A percentile compares a stretch with the other conserved stretches of the same genome.
phyloP scores from a whole-genome alignment of 2,113 vertebrate genomes.

The Charadrius vociferus region DNA sequence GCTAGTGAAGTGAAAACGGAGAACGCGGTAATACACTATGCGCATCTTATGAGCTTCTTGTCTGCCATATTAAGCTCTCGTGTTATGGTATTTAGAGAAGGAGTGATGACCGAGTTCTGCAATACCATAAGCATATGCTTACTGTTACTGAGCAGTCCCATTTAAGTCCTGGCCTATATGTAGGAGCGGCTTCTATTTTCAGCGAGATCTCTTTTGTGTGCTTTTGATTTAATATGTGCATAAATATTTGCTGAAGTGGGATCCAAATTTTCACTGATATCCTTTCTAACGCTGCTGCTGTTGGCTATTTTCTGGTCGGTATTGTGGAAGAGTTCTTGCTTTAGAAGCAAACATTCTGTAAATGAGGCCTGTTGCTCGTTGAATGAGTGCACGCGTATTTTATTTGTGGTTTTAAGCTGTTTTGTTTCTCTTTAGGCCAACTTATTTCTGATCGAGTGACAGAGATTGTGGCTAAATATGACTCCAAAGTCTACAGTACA shows the following conservation, averaged over 20 bases:
- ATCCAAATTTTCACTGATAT: background rate
- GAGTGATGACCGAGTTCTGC: background rate
- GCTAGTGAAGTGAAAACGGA: background rate
- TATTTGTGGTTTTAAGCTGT: background rate
- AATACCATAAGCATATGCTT: no score
- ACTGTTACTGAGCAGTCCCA: background rate
- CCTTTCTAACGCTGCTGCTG: background rate
- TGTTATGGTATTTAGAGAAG: background rate
- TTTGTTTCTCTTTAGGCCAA: constrained; percentile 79
- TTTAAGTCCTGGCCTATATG: background rate
- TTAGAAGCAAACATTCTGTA: background rate
- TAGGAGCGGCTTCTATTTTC: background rate
- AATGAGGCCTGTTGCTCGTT: background rate
- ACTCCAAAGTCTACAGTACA: constrained; percentile 70
- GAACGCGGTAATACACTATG: accelerated
- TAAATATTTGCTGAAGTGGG: background rate
- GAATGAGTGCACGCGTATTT: background rate
- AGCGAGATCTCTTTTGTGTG: background rate
- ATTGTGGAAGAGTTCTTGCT: background rate
- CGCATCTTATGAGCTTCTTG: background rate
- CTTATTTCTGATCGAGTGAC: constrained; percentile 92
- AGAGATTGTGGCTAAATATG: constrained; percentile 84
- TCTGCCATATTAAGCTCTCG: background rate
- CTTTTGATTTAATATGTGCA: background rate
- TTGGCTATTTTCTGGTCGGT: accelerated